These are phyloP conservation scores for Lingula anatina DNA, from an alignment of 2,888 invertebrate genomes.

Conservation along the genomic window DNA sequence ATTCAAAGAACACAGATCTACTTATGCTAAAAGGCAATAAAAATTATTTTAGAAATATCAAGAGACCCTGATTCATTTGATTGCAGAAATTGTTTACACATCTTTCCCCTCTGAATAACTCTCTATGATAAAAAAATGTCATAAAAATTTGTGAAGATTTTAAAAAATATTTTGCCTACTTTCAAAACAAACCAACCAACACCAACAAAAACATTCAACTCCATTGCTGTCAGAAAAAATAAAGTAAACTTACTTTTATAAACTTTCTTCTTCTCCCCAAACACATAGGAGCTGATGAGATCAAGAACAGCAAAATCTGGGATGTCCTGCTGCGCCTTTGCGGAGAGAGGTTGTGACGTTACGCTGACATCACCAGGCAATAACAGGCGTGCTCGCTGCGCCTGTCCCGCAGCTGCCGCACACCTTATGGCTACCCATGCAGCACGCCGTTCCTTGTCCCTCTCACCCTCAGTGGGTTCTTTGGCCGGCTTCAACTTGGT, in stretches of 20 bases:
- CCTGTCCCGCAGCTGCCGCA: slow-evolving; percentile 36
- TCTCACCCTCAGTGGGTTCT: slow-evolving; percentile 10
- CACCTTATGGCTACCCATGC: slow-evolving; percentile 45
- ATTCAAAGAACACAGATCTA: no score
- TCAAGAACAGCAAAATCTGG: slow-evolving; percentile 47
- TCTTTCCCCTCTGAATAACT: no score
- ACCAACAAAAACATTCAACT: no score
- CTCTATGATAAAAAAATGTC: no score
- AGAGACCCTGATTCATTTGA: no score
- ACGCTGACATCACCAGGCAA: slow-evolving; percentile 35
- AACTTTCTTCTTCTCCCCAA: slow-evolving; percentile 46
- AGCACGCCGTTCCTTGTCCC: slow-evolving; percentile 32
- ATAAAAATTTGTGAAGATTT: no score
- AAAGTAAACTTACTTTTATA: slow-evolving; percentile 48
- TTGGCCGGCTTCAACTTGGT: background rate
- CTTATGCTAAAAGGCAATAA: no score
- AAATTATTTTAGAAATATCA: no score
- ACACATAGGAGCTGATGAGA: slow-evolving; percentile 39
- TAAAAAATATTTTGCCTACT: no score
- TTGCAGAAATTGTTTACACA: no score
- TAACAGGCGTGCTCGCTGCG: slow-evolving; percentile 30
- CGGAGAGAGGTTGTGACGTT: slow-evolving; percentile 25
- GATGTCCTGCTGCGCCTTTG: slow-evolving; percentile 22
- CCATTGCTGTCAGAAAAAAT: no score
- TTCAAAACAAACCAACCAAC: no score